Evolutionary conservation across 2,113 vertebrate genomes (phyloP), one percentile per base, ranked within the genome.

Genomic region (Tyrannus savana): DNA sequence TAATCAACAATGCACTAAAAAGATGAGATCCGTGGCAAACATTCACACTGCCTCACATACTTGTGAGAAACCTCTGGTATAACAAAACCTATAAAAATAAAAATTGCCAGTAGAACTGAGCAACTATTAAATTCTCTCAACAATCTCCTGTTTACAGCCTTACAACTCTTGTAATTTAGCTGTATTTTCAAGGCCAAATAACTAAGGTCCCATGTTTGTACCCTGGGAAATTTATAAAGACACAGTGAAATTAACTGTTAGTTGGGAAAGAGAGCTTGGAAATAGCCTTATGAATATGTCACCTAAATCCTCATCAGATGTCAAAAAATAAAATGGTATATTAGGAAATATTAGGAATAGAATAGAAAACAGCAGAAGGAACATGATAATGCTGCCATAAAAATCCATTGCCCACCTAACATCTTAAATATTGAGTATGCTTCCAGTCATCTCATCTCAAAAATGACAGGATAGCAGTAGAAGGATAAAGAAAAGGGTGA

Each of bases 401-500:
- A 95, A 82, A 76, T 60, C 49, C 49, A 64, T 41, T 87, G 16
- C 52, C 35, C 27, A 91, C 19, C 49, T 72, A 87, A 52, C 12
- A 41, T 73, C 86, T 72, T 87, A 77, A 82, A 71, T 74, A 91
- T 16, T 83, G 69, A 96, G 75, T 82, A 89, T 0, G 0, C 21
- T 82, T 95, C 56, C 42, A 77, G 80, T 74, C 84, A 84, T 63
- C n/a, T 94, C 46, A 86, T 79, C 64, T 67, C 64, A 81, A 75
- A 94, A 94, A 63, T 37, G 69, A 84, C 66, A 84, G 59, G 50
- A 47, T 31, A 87, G 68, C 69, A 94, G 67, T 30, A 78, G 84
- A 53, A 78, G 62, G 56, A 91, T 91, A 95, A 89, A 92, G 59
- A 73, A 94, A 90, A 82, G 10, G 12, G 30, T 89, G 84, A 89